Evolutionary conservation across 2,113 vertebrate species (phyloP).

Genomic region (Xerus inauris): DNA sequence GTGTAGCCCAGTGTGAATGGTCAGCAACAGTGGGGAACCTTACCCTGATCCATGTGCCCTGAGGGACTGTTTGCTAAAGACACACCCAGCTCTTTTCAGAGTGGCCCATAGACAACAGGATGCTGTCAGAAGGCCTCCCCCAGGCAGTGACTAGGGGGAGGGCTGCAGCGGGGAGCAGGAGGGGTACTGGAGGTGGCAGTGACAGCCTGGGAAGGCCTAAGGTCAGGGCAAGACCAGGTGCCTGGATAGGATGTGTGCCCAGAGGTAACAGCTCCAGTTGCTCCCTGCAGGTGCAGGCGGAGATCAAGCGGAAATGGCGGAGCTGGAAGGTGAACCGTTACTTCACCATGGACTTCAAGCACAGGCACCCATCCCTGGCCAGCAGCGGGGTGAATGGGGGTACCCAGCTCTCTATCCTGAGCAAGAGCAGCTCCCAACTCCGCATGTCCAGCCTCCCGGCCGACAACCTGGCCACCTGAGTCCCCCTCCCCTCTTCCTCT

Average conservation of each 20-base stretch:
- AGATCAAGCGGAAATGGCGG: conserved; percentile 99
- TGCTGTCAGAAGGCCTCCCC: background rate
- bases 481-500: background rate
- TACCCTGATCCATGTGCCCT: background rate
- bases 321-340: conserved; percentile 99
- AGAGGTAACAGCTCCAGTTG: conserved; percentile 93
- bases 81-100: no score
- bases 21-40: background rate
- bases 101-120: background rate
- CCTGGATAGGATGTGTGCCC: conserved; percentile 82
- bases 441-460: conserved; percentile 98
- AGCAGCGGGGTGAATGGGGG: conserved; percentile 99
- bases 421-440: conserved; percentile 99
- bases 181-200: background rate
- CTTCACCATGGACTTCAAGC: conserved; percentile 99
- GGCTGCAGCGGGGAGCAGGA: background rate
- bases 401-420: conserved; percentile 98
- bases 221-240: accelerated
- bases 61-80: background rate
- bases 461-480: conserved; percentile 96
- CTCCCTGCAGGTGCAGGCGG: conserved; percentile 99
- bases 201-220: background rate
- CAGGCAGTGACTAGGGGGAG: background rate
- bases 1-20: background rate
- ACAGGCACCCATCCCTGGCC: conserved; percentile 97